phyloP scores from a whole-genome alignment of 2,113 vertebrate genomes.

The Halcyon malimbica region DNA sequence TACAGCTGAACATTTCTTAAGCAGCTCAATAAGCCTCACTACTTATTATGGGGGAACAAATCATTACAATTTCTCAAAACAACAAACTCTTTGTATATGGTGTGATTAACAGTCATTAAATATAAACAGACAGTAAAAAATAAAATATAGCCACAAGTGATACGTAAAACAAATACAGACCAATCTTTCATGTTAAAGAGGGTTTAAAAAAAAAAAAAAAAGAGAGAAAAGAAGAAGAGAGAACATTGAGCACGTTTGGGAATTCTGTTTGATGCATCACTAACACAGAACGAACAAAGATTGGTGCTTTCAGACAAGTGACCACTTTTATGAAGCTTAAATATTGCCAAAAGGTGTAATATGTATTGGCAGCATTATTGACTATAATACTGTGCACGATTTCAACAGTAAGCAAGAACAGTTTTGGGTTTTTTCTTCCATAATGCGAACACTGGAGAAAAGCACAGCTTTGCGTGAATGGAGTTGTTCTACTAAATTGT shows the following conservation, averaged over 20 bases:
- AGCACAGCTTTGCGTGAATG: slow-evolving; percentile 54
- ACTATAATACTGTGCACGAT: slow-evolving; percentile 38
- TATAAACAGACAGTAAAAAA: slow-evolving; percentile 74
- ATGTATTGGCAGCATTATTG: slow-evolving; percentile 45
- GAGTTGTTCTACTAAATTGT: slow-evolving; percentile 44
- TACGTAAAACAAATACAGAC: slow-evolving; percentile 65
- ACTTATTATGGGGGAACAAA: slow-evolving; percentile 68
- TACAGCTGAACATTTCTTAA: slow-evolving; percentile 68
- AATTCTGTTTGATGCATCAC: slow-evolving; percentile 62
- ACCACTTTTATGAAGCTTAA: slow-evolving; percentile 75
- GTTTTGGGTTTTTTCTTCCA: slow-evolving; percentile 40
- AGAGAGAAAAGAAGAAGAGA: background rate
- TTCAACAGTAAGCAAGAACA: slow-evolving; percentile 55
- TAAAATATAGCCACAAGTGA: slow-evolving; percentile 66
- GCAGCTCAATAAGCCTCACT: slow-evolving; percentile 64
- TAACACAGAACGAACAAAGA: slow-evolving; percentile 66
- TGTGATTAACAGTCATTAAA: slow-evolving; percentile 67
- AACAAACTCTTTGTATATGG: slow-evolving; percentile 62
- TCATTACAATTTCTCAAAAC: slow-evolving; percentile 70
- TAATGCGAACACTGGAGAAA: slow-evolving; percentile 59
- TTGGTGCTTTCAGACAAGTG: slow-evolving; percentile 57
- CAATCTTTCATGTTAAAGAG: slow-evolving; percentile 63
- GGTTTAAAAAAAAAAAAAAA: background rate
- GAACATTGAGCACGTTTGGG: slow-evolving; percentile 24
- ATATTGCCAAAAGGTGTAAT: slow-evolving; percentile 63